Percentiles rank a stretch among this genome's conserved stretches.
Conservation (phyloP, 2,888 invertebrate genomes). For the Stenolophus ochropezus region DNA sequence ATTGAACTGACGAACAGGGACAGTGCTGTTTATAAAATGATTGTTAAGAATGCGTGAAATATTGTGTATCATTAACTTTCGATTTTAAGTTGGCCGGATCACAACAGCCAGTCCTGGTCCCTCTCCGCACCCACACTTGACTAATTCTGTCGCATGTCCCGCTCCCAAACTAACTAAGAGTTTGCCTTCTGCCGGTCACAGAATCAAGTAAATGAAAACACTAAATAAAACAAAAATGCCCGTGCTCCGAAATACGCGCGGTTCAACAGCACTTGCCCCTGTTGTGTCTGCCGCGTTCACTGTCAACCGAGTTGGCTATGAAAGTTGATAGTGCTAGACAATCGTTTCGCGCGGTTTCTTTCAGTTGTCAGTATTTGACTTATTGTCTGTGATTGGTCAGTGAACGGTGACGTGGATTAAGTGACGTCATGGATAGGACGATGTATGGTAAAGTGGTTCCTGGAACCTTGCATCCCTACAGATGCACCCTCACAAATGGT, state of each 20-base stretch:
- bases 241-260: constrained; percentile 23
- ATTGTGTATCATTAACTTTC: constrained; percentile 12
- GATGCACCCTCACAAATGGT: constrained; percentile 88
- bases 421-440: constrained; percentile 86
- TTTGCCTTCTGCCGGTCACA: constrained; percentile 4
- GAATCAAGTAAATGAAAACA: constrained; percentile 43
- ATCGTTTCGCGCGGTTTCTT: constrained; percentile 30
- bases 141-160: constrained; percentile 26
- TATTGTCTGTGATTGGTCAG: constrained; percentile 54
- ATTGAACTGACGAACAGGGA: too few species aligned
- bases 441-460: constrained; percentile 93
- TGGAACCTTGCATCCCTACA: constrained; percentile 89
- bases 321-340: constrained; percentile 5
- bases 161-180: constrained; percentile 28
- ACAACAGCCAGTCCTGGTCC: constrained; percentile 5
- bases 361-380: neutral
- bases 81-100: constrained; percentile 29
- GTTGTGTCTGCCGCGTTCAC: constrained; percentile 14
- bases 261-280: constrained; percentile 17
- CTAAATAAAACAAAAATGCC: constrained; percentile 15
- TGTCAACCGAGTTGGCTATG: constrained; percentile 28
- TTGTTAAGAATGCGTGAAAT: too few species aligned
- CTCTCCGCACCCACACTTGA: constrained; percentile 7
- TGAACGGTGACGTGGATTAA: constrained; percentile 69
- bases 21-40: too few species aligned